Evolutionary conservation across 1,140 invertebrate species (phyloP).

Genomic region (Drosophila tropicalis): DNA sequence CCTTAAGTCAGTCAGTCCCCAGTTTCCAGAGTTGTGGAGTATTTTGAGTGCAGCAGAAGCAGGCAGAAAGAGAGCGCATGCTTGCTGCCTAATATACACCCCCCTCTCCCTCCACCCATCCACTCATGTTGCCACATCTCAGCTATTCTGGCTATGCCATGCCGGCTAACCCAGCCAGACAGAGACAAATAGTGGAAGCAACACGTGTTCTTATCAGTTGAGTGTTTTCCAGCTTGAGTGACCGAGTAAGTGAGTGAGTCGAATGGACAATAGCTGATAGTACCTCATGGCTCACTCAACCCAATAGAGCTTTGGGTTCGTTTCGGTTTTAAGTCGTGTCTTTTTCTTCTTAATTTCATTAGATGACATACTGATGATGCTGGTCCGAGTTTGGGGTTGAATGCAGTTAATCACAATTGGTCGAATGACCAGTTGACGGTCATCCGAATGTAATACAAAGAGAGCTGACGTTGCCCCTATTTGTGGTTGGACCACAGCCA

Average conservation of each 20-base stretch:
- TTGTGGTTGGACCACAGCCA: constrained; percentile 11
- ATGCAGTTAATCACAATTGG: constrained; percentile 51
- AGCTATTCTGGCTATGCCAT: neutral
- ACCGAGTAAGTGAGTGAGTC: neutral
- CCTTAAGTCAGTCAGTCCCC: constrained; percentile 51
- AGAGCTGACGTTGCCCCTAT: constrained; percentile 65
- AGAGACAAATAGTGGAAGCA: constrained; percentile 57
- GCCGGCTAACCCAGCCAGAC: constrained; percentile 14
- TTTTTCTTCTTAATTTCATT: constrained; percentile 62
- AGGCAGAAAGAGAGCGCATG: constrained; percentile 74
- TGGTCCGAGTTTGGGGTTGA: constrained; percentile 39
- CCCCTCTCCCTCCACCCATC: constrained; percentile 2
- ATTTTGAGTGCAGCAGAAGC: too few species aligned
- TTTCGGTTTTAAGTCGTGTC: constrained; percentile 27
- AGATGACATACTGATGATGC: constrained; percentile 46
- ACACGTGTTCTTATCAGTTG: constrained; percentile 80
- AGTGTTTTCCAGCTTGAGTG: constrained; percentile 35
- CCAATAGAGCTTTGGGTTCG: constrained; percentile 13
- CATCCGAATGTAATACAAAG: constrained; percentile 34
- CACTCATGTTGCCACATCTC: constrained; percentile 18
- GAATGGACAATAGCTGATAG: neutral
- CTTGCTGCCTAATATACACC: constrained; percentile 62
- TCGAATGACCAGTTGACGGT: constrained; percentile 54
- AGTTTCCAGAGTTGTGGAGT: neutral
- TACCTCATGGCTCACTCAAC: neutral